Evolutionary conservation across 2,888 invertebrate species (phyloP).

Genomic region (Epistrophe eligans): DNA sequence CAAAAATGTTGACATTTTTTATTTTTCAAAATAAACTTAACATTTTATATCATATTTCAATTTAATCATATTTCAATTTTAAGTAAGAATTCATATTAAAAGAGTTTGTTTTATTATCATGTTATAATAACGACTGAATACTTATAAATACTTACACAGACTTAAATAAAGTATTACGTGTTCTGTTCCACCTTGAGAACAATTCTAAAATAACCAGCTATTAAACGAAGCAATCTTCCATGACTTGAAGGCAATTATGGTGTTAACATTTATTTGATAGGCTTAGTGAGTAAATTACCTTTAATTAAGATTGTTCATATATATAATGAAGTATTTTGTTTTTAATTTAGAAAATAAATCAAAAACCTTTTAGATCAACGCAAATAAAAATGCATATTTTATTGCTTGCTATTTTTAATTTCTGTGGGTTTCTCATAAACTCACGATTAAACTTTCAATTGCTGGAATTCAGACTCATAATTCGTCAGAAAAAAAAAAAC

Average conservation of each 20-base stretch:
- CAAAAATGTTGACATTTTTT: too few species aligned
- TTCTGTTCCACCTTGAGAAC: constrained; percentile 42
- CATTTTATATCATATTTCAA: too few species aligned
- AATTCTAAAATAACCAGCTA: constrained; percentile 29
- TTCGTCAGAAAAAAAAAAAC: too few species aligned
- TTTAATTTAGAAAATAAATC: neutral
- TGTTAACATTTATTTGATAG: neutral
- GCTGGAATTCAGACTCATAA: too few species aligned
- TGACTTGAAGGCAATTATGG: constrained; percentile 25
- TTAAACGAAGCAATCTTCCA: constrained; percentile 38
- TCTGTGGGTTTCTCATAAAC: too few species aligned
- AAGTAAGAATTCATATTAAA: neutral
- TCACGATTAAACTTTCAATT: too few species aligned
- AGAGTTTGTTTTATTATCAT: neutral
- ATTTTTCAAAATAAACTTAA: too few species aligned
- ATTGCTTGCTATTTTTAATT: neutral
- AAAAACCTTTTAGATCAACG: neutral
- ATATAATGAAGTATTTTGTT: neutral
- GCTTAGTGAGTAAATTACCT: constrained; percentile 8
- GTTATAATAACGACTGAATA: neutral
- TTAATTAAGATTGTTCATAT: constrained; percentile 2
- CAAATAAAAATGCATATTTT: neutral
- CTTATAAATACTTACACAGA: neutral
- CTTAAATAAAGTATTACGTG: constrained; percentile 1
- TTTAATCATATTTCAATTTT: neutral